Conservation (phyloP, 2,797 vertebrate genomes). For the Neosilurus mollespiculum region DNA sequence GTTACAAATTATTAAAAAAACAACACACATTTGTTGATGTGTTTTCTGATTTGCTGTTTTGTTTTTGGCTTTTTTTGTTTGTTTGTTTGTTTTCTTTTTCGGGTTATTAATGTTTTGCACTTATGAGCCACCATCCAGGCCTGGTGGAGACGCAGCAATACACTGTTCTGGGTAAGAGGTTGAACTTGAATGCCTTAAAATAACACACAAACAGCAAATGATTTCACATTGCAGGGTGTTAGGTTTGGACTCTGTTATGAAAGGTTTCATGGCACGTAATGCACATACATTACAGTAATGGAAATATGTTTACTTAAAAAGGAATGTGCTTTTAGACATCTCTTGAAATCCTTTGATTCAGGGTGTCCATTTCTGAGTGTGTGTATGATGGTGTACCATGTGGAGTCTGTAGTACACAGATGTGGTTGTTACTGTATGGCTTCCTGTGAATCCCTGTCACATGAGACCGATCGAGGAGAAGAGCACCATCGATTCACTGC, state of each 20-base stretch:
- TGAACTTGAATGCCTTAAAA: neutral
- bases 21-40: neutral
- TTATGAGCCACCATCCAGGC: neutral
- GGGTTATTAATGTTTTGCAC: neutral
- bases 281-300: slow-evolving; percentile 13
- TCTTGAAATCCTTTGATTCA: slow-evolving; percentile 55
- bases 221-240: slow-evolving; percentile 27
- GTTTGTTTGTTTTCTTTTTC: neutral
- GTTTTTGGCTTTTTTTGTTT: neutral
- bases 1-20: neutral
- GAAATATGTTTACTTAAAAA: slow-evolving; percentile 24
- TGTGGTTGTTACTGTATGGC: slow-evolving; percentile 56
- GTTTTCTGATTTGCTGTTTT: neutral
- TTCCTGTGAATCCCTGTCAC: slow-evolving; percentile 55
- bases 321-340: slow-evolving; percentile 73
- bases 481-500: slow-evolving; percentile 43
- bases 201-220: slow-evolving; percentile 13
- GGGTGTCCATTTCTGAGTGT: slow-evolving; percentile 21
- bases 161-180: neutral
- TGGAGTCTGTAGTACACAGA: slow-evolving; percentile 34
- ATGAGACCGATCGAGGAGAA: slow-evolving; percentile 34
- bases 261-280: slow-evolving; percentile 28
- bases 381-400: slow-evolving; percentile 28
- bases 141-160: slow-evolving; percentile 3
- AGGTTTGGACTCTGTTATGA: neutral